Evolutionary conservation across 2,797 vertebrate genomes (phyloP).

Genomic region (Mormyrus hasselquistii): DNA sequence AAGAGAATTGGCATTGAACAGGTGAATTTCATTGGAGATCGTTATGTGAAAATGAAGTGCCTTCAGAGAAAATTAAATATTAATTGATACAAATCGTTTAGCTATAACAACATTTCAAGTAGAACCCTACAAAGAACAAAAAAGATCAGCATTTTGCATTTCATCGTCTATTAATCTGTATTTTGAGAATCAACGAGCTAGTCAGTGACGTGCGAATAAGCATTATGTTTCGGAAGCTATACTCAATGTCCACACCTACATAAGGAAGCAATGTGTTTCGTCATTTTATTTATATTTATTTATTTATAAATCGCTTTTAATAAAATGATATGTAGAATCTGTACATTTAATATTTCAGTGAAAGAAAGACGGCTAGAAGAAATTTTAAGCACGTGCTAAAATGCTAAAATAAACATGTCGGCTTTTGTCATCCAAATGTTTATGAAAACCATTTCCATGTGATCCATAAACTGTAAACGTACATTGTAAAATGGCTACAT

Average conservation of each 20-base stretch:
- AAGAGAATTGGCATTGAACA: background rate
- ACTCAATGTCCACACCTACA: background rate
- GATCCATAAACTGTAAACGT: background rate
- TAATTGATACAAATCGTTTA: background rate
- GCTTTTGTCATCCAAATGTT: background rate
- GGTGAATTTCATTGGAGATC: background rate
- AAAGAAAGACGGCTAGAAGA: background rate
- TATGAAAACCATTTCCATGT: background rate
- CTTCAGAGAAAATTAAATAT: background rate
- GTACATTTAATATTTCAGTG: background rate
- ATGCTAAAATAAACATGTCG: background rate
- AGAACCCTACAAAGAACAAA: background rate
- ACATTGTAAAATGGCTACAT: conserved; percentile 4
- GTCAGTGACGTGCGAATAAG: background rate
- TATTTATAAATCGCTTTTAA: background rate
- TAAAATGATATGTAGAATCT: background rate
- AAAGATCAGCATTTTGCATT: background rate
- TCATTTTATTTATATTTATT: background rate
- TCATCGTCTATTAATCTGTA: background rate
- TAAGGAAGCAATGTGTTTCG: background rate
- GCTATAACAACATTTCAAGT: background rate
- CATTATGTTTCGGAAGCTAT: background rate
- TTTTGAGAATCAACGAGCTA: background rate
- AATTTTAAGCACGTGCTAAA: background rate
- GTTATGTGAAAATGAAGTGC: background rate